Evolutionary conservation across 1,140 invertebrate genomes (phyloP), one percentile per base, ranked within the genome.

Genomic region (Macrocentrus cingulum): DNA sequence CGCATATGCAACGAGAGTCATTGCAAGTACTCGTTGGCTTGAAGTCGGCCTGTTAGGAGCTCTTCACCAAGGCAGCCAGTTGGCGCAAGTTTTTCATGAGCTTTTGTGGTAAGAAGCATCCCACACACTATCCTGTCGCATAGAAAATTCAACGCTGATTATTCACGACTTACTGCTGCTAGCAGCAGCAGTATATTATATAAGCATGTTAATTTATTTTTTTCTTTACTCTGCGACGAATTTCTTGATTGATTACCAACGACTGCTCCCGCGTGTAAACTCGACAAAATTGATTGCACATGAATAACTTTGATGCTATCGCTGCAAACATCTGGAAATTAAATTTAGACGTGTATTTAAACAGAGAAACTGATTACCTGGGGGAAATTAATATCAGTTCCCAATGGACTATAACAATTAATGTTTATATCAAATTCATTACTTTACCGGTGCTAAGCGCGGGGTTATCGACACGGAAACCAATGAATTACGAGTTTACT

Each of bases 21-120:
- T 52, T 19, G 22, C 18, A 39, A 52, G 50, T 52, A 39, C 19
- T 37, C 39, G 50, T 52, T 52, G 41, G 50, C 23, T 15, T 16
- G 15, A 15, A 34, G 11, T 34, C 22, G 20, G 36, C 36, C 34
- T 52, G 20, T 39, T 19, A 13, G 37, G 13, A 22, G 19, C 50
- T 52, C 36, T 15, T 52, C 18, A 51, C 18, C 16, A 36, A 51
- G 46, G 25, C 19, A 2, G 2, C 29, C 7, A 36, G 13, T 51
- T 51, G 11, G 11, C 19, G 11, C 13, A 15, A 32, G n/a, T 1
- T 18, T 51, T 51, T 51, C 23, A 32, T 51, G 49, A 19, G 32
- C 1, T 18, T 32, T 45, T 7, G 25, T 2, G 18, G 15, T 4
- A 5, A 16, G 32, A 37, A 9, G 8, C 11, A 36, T 36, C 19